Conservation (phyloP, 2,888 invertebrate species). For the Epirrita christyi region DNA sequence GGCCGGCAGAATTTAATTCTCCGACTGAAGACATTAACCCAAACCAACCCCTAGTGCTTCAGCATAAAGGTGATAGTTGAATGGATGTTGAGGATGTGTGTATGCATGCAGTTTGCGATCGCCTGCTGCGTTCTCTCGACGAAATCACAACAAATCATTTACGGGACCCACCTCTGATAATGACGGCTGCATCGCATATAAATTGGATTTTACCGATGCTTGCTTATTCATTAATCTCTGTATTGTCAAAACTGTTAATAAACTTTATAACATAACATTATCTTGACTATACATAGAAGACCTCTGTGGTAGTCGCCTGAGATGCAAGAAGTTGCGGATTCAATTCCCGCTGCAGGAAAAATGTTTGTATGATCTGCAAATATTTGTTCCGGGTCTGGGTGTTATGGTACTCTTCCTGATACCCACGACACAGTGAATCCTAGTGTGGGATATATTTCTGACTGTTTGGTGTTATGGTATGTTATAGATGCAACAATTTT, state of each 20-base stretch:
- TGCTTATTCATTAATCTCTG: constrained; percentile 61
- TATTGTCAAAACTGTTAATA: constrained; percentile 35
- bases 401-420: too few relatives aligned
- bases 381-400: too few relatives aligned
- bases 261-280: constrained; percentile 14
- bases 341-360: too few relatives aligned
- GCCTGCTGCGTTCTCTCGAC: constrained; percentile 79
- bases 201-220: constrained; percentile 70
- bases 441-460: too few relatives aligned
- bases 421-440: too few relatives aligned
- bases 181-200: constrained; percentile 77
- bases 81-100: constrained; percentile 56
- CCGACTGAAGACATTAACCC: constrained; percentile 41
- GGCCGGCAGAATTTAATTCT: constrained; percentile 77
- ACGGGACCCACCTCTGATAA: constrained; percentile 79
- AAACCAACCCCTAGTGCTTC: constrained; percentile 52
- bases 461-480: too few relatives aligned
- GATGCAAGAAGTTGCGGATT: too few relatives aligned
- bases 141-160: constrained; percentile 84
- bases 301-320: too few relatives aligned
- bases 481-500: too few relatives aligned
- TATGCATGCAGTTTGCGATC: constrained; percentile 79
- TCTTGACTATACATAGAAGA: too few relatives aligned
- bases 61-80: constrained; percentile 53
- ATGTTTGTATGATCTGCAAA: too few relatives aligned